Evolutionary conservation across 2,797 vertebrate species (phyloP), one percentile per base, ranked within the genome.

Genomic region (Steatocranus sp.): DNA sequence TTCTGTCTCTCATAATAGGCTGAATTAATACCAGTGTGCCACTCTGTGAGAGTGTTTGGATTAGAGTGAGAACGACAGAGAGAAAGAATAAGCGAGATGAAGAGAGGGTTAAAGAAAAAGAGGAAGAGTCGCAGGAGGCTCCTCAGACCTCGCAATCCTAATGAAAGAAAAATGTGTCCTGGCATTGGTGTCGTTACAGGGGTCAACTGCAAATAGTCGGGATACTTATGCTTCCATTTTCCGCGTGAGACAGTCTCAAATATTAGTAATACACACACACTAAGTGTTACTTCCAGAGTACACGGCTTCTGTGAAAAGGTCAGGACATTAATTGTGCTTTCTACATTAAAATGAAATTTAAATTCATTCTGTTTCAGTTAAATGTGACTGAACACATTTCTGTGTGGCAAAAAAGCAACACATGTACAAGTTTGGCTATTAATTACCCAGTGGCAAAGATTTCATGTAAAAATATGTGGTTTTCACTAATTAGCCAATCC

Each of bases 1-100:
- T 94, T 95, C 93, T 94, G 91, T 95, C 92, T 95, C 88, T 92
- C 86, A 89, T 95, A 96, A 96, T 95, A 92, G 92, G 91, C 92
- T 90, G 91, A 94, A 94, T 95, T 93, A 94, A 96, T 92, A 94
- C 90, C 93, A 90, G 48, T 50, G 87, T 79, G 88, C 81, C 61
- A 85, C 84, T 90, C 90, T 20, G 83, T 68, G 85, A 82, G 88
- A 92, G 90, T 88, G 79, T 87, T 88, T 83, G 91, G 93, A 94
- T 94, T 91, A 94, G 84, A 85, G 81, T 63, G 76, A 82, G 81
- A 87, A 78, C 82, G 81, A 89, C 8, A 46, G 76, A 81, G 73
- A 75, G 75, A 61, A 15, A 86, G 80, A 88, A 75, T 38, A 66
- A 76, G 82, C 6, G 12, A 76, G 79, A 89, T 81, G 9, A 27